These are phyloP conservation scores for Ictidomys tridecemlineatus DNA, from an alignment of 2,113 vertebrate genomes.

Conservation along the genomic window DNA sequence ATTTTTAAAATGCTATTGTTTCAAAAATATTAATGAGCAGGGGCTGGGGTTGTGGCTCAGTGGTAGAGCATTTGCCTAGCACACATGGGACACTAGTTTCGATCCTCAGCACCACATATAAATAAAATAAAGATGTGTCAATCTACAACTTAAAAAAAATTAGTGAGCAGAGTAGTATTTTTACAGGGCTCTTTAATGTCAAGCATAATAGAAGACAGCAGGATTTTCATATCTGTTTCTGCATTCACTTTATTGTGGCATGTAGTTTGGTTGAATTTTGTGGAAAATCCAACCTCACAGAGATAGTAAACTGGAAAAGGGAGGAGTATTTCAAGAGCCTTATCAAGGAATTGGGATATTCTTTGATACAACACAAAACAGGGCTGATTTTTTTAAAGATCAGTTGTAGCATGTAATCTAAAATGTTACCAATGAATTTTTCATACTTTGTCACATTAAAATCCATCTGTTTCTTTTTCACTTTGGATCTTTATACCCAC, in stretches of 20 bases:
- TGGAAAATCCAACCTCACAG: conserved; percentile 20
- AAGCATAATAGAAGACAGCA: conserved; percentile 30
- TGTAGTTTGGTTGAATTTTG: conserved; percentile 44
- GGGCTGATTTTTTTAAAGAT: conserved; percentile 5
- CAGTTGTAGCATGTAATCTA: conserved; percentile 6
- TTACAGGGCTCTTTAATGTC: background rate
- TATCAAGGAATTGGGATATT: background rate
- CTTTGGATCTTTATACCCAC: background rate
- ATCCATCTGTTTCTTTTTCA: background rate
- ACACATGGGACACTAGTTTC: too few relatives aligned
- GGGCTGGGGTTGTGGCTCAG: too few relatives aligned
- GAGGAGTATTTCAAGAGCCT: background rate
- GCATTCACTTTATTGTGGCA: background rate
- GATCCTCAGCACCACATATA: too few relatives aligned
- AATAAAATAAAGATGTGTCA: too few relatives aligned
- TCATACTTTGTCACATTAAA: conserved; percentile 1
- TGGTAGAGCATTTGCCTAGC: too few relatives aligned
- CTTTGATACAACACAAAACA: conserved; percentile 34
- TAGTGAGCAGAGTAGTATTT: background rate
- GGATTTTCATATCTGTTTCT: conserved; percentile 55
- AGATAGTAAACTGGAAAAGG: conserved; percentile 12
- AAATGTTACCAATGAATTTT: background rate
- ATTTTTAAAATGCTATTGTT: conserved; percentile 5
- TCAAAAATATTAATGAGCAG: conserved; percentile 20
- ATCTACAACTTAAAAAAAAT: too few relatives aligned